Evolutionary conservation across 1,140 invertebrate genomes (phyloP), one percentile per base, ranked within the genome.

Genomic region (Bombus vancouverensis): DNA sequence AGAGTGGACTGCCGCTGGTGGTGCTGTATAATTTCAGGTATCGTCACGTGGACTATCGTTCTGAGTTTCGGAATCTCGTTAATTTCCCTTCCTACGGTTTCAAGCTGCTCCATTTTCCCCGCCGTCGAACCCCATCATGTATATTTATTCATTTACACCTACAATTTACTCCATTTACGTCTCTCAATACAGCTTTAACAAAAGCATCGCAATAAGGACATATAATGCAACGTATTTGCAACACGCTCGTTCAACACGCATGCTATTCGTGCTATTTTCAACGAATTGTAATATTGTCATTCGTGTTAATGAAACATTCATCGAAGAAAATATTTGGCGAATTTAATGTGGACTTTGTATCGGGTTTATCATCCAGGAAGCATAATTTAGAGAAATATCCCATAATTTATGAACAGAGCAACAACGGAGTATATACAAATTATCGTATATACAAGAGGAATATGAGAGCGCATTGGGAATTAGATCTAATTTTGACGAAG

Each of bases 1-100:
- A 90, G 81, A 87, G 88, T 87, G 75, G 85, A 80, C 83, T 73
- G 77, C 53, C 62, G 76, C 86, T 68, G 74, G 86, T 72, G 84
- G 87, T 83, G 80, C 88, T 86, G 86, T 84, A 90, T 90, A 90
- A 90, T 88, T 89, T 87, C 74, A 62, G 74, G 74, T 72, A 68
- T 78, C 81, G 80, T 79, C 82, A 79, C 81, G 73, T 78, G 79
- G 81, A 73, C 88, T 74, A 83, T 83, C 78, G 88, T 44, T 79
- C 81, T 13, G 87, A 90, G 88, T 90, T 90, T 90, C n/a, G 57
- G 75, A 87, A 87, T 90, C 82, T 81, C 82, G 86, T 87, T 90
- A 90, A 90, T 87, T 88, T 73, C 66, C 79, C 75, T 62, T 34
- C 80, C 65, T 34, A 59, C 66, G 39, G 70, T 75, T 89, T 76